Base-by-base conservation (phyloP, 2,888 invertebrate genomes). In the Hydriomena furcata region DNA sequence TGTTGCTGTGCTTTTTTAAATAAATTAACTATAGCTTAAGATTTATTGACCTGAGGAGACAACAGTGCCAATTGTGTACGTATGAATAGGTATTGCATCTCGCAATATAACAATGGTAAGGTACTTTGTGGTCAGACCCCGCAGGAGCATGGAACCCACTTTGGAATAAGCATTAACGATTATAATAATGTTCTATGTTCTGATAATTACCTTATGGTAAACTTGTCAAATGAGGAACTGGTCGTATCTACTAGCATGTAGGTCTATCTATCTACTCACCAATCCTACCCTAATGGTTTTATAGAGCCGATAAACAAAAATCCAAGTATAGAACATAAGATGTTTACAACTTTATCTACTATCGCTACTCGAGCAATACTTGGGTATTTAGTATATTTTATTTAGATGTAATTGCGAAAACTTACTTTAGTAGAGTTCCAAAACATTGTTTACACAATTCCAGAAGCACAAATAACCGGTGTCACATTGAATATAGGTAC, bases 401-500 rank as follows among this genome's bases (percentile, higher is more conserved):
- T 4, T 23, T 6, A 7, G 4, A 4, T 3, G 17, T 3, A 17
- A 4, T 17, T 17, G 17, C 17, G 17, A 12, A 30, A 37, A 41
- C 41, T 31, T 7, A 41, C 41, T 12, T 4, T 41, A 8, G 4
- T 7, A 31, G 7, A 31, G 12, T 11, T 30, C 40, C 40, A 30
- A 40, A 40, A 30, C 21, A 11, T 28, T 2, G 7, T 31, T 45
- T 31, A 24, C 24, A 37, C 11, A 13, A 21, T 43, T 24, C 24
- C 44, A 17, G 20, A 12, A 38, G 27, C 17, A 40, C 30, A 28
- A 38, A 38, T 37, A 17, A 40, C 31, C 4, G 6, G 24, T 30
- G 30, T 40, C 30, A 11, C 41, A 27, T 17, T 17, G 17, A 17
- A 35, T 17, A 3, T 31, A n/a, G n/a, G n/a, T n/a, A n/a, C n/a